Evolutionary conservation across 2,113 vertebrate species (phyloP), one percentile per base, ranked within the genome.

Genomic region (Alouatta palliata): DNA sequence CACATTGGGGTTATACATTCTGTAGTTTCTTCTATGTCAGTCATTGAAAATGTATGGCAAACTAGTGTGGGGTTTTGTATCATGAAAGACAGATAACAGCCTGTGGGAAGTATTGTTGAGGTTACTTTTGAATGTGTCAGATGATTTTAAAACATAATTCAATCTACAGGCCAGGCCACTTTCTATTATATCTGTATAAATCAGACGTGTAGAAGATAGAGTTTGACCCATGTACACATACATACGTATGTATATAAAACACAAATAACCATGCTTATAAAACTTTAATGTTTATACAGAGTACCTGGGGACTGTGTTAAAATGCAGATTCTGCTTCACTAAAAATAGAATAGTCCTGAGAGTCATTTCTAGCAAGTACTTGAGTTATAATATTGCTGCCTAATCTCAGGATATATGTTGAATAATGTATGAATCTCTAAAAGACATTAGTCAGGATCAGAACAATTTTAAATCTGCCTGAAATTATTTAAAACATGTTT

Each of bases 401-500:
- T 85, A 6, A 73, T 58, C 40, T 95, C 81, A n/a, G 73, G 35
- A 17, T 40, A 58, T 68, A 43, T 3, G 6, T 8, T 81, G 35
- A 94, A 66, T n/a, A 96, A 68, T 90, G 16, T 8, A 54, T 71
- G 11, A 71, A 75, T 87, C 32, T 96, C 32, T 83, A 61, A 87
- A 93, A 91, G 52, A 54, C 14, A 64, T 23, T 45, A 89, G 52
- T 35, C 37, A 81, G 12, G 25, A 64, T 83, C 27, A 75, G n/a
- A 86, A 87, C 47, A 91, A 43, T 35, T 94, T 91, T 47, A 76
- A 37, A 9, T 71, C 43, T 49, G 81, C 12, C 10, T 88, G 37
- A 90, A 90, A 79, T 94, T 70, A 94, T 52, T 23, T 87, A 35
- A 90, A 93, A 91, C 25, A 54, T 25, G n/a, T 85, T 89, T 66